Conservation (phyloP, 2,888 invertebrate species). For the Bellardia pandia region DNA sequence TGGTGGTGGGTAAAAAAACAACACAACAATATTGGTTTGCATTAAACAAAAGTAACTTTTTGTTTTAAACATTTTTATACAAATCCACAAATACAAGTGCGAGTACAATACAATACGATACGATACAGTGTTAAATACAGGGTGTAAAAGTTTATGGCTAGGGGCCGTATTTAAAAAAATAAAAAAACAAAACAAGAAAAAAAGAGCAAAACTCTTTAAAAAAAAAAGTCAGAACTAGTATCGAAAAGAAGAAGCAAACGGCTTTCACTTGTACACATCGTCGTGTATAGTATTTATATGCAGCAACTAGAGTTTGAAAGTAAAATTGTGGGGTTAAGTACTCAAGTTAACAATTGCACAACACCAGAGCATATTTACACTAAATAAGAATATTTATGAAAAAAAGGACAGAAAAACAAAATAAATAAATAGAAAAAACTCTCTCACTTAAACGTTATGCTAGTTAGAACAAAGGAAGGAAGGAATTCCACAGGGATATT, state of each 20-base stretch:
- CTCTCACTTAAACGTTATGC: conserved; percentile 6
- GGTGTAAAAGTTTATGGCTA: conserved; percentile 64
- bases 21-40: conserved; percentile 54
- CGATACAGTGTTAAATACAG: conserved; percentile 64
- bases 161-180: conserved; percentile 37
- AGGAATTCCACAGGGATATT: conserved; percentile 57
- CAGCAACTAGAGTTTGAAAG: conserved; percentile 51
- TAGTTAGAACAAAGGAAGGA: neutral
- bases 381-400: conserved; percentile 37
- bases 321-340: conserved; percentile 59
- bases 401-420: neutral
- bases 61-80: conserved; percentile 41
- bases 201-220: conserved; percentile 51
- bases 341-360: conserved; percentile 56
- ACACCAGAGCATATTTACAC: conserved; percentile 41
- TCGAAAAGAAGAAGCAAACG: conserved; percentile 29
- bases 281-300: neutral
- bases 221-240: conserved; percentile 29
- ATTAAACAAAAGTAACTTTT: conserved; percentile 58
- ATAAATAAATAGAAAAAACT: conserved; percentile 11
- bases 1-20: no score
- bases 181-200: conserved; percentile 3
- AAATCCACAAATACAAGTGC: conserved; percentile 29
- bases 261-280: conserved; percentile 26
- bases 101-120: conserved; percentile 35